Evolutionary conservation across 2,888 invertebrate species (phyloP).

Genomic region (Prosapia bicincta): DNA sequence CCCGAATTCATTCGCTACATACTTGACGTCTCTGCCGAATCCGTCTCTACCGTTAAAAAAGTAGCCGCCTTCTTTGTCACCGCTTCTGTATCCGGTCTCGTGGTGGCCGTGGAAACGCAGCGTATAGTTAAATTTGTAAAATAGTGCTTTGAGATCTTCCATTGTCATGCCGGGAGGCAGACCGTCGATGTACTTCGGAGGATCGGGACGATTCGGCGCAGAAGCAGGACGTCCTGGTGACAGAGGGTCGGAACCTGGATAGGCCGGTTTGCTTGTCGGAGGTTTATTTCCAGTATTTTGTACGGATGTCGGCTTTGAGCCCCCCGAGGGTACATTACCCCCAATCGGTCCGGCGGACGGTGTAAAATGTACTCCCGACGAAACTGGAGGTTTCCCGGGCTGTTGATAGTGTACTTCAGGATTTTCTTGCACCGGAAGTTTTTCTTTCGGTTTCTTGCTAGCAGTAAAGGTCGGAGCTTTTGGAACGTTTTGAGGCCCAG

Average conservation of each 20-base stretch:
- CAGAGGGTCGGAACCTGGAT: background rate
- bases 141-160: slow-evolving; percentile 56
- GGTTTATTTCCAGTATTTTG: too few species aligned
- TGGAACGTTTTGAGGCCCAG: background rate
- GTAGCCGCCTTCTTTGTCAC: slow-evolving; percentile 71
- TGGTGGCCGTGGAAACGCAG: slow-evolving; percentile 75
- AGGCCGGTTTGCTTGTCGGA: background rate
- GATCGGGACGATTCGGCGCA: background rate
- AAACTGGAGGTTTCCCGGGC: background rate
- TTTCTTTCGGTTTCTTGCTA: background rate
- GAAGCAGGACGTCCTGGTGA: background rate
- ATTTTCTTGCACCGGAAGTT: background rate
- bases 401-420: too few species aligned
- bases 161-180: slow-evolving; percentile 43
- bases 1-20: slow-evolving; percentile 71
- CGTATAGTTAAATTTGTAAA: slow-evolving; percentile 76
- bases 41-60: slow-evolving; percentile 69
- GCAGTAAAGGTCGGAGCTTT: background rate
- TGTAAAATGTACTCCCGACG: too few species aligned
- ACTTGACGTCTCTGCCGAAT: slow-evolving; percentile 64
- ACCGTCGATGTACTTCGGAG: background rate
- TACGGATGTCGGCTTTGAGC: background rate
- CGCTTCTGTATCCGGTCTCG: slow-evolving; percentile 68
- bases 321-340: background rate
- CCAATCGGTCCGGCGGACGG: background rate